Base-by-base conservation (phyloP, 2,888 invertebrate species). In the Biston stratarius region DNA sequence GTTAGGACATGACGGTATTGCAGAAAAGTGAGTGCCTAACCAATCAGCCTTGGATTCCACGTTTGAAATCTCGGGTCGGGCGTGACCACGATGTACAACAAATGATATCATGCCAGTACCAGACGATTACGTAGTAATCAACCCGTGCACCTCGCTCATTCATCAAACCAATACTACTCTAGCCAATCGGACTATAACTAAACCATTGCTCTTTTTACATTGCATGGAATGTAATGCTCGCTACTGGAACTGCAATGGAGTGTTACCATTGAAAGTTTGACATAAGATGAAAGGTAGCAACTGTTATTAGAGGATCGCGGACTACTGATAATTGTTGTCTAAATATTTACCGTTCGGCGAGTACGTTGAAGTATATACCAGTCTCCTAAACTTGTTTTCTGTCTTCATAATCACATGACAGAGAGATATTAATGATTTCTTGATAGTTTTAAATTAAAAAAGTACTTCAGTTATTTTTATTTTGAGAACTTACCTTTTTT, bases 291-390 rank as follows among this genome's bases (percentile, higher is more conserved):
- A 77, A 81, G 74, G 74, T 77, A 79, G 77, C 76, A 77, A 79
- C 82, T 81, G 80, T 81, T 83, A 83, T 80, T 78, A 79, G 83
- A 83, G 82, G 80, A 86, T 88, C 83, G 86, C 86, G 81, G 83
- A 85, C 82, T 83, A 81, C 83, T 86, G 90, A 88, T 91, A 90
- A 91, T 91, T 90, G 88, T 89, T 89, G 86, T 89, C 87, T 88
- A 91, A 91, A 91, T 91, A 89, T 90, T 91, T 90, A 88, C 88
- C 82, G 86, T 86, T 89, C 74, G 70, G 74, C 74, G 77, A 84
- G 84, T 85, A 85, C 83, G 83, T 81, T 83, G 77, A 78, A 85
- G 78, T 78, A 83, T 79, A 85, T 83, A 83, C 78, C 78, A 77
- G 76, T 80, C 80, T 79, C 80, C 61, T 77, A 83, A 80, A 80